A percentile compares a stretch with the other conserved stretches of the same genome.
Evolutionary conservation across 1,140 invertebrate species (phyloP).

Genomic region (Atopsyche davidsoni): DNA sequence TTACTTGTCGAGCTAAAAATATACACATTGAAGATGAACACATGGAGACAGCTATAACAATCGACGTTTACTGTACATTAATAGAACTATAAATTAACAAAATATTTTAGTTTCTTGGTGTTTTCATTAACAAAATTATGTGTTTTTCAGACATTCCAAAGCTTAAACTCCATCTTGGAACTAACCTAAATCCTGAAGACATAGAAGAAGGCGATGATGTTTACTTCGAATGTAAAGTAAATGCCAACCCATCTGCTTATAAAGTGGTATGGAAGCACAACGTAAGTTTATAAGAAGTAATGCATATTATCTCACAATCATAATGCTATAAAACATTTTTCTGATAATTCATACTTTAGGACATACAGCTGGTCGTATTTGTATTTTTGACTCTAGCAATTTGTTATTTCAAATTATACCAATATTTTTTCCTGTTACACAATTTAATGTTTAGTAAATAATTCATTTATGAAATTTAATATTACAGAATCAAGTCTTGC

Average conservation of each 20-base stretch:
- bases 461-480: not conserved
- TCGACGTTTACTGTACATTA: slow-evolving; percentile 83
- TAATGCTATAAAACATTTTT: not conserved
- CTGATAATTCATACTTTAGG: slow-evolving; percentile 48
- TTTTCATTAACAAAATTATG: slow-evolving; percentile 9
- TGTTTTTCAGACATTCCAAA: slow-evolving; percentile 66
- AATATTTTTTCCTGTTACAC: not conserved
- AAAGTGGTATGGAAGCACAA: slow-evolving; percentile 90
- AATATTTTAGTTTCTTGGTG: not conserved
- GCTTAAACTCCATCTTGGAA: slow-evolving; percentile 66
- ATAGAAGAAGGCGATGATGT: slow-evolving; percentile 87
- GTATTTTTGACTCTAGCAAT: no score
- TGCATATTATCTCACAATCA: not conserved
- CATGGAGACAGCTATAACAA: slow-evolving; percentile 68
- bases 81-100: slow-evolving; percentile 3
- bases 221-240: slow-evolving; percentile 83
- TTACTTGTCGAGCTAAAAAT: slow-evolving; percentile 80
- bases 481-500: slow-evolving; percentile 67
- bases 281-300: slow-evolving; percentile 58
- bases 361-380: no score
- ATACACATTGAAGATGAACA: slow-evolving; percentile 61
- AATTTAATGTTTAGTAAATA: not conserved
- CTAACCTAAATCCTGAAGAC: slow-evolving; percentile 79
- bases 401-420: not conserved
- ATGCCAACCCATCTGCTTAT: slow-evolving; percentile 77